Evolutionary conservation across 2,113 vertebrate species (phyloP).

Genomic region (Podarcis cretensis): DNA sequence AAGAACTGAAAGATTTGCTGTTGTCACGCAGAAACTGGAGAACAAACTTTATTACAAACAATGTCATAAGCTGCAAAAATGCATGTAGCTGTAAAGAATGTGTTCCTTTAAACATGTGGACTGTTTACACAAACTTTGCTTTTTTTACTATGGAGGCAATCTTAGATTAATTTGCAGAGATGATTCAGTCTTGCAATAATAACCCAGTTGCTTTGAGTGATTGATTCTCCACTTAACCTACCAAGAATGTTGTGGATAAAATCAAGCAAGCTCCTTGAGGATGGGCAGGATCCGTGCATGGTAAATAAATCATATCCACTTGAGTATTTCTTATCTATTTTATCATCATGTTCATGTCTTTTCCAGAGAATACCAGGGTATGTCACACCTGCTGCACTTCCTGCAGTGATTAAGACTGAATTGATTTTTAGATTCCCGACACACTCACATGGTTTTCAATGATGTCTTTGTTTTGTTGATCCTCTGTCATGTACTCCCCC

Average conservation of each 20-base stretch:
- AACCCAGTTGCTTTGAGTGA: background rate
- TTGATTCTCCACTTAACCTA: background rate
- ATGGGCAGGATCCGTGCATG: background rate
- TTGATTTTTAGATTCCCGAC: background rate
- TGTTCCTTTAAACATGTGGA: background rate
- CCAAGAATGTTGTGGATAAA: background rate
- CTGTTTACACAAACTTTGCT: background rate
- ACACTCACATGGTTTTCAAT: background rate
- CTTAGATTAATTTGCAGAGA: background rate
- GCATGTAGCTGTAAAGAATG: background rate
- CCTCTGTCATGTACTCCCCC: background rate
- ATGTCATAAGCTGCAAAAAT: background rate
- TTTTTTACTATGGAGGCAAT: background rate
- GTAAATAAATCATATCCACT: background rate
- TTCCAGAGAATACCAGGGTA: background rate
- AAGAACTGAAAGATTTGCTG: background rate
- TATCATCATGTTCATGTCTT: background rate
- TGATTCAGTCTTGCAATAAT: background rate
- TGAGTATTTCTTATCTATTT: background rate
- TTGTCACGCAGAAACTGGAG: background rate
- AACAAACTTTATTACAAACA: background rate
- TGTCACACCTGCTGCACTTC: background rate
- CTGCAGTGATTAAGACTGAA: background rate
- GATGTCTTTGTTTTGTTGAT: constrained; percentile 7
- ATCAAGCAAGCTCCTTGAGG: background rate